Evolutionary conservation across 37 sponge, comb jelly and placozoan species (phyloP), one percentile per base, ranked within the genome.

Genomic region (Trichoplax adhaerens): DNA sequence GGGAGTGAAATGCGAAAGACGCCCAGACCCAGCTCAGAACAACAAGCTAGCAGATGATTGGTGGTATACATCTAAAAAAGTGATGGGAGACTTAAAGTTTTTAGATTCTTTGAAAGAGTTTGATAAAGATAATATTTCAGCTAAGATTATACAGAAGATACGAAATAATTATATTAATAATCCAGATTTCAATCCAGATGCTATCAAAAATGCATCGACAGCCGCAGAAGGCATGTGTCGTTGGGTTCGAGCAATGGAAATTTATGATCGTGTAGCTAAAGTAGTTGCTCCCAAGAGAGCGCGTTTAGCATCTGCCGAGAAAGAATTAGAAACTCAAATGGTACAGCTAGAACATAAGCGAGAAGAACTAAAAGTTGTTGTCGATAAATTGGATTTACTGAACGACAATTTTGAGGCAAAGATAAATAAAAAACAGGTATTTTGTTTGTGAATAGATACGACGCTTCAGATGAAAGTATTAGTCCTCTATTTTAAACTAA

Each of bases 221-320:
- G 75, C 75, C 3, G 63, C 66, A 65, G 75, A 74, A 74, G 75
- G 75, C 53, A 64, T 74, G 12, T 74, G 75, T 48, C 53, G 58
- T 46, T 74, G 75, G 75, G 75, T 74, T 55, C 65, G 53, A 3
- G 75, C 75, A 4, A 74, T 74, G 75, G 75, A 74, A 47, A 65
- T 74, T 50, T 74, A 74, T 52, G 75, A 74, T 8, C 5, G 75
- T 4, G 75, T 74, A 2, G 65, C 65, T 29, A 74, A 74, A 65
- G 64, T 74, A 1, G 75, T 74, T 12, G 65, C 64, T 56, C 75
- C 75, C 12, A 74, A 74, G 65, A 64, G 65, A 74, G 75, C 75
- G 4, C 64, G 65, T 46, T 62, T 74, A 8, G 75, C 75, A 1
- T 65, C 64, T 8, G 75, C 75, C 2, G 75, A 74, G 47, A 65